Evolutionary conservation across 2,113 vertebrate species (phyloP), one percentile per base, ranked within the genome.

Genomic region (Neodon shergylaensis): DNA sequence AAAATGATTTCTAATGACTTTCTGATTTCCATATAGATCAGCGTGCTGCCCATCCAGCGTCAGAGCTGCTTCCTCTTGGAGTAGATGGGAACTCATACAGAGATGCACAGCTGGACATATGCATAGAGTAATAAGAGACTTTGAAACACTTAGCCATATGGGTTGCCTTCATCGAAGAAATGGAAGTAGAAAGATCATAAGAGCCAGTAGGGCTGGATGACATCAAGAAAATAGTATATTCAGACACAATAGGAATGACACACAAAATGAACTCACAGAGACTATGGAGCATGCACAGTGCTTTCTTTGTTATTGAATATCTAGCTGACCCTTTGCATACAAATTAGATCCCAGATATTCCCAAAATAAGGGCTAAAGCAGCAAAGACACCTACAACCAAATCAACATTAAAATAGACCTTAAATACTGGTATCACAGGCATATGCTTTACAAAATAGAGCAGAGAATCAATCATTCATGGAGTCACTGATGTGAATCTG

Each of bases 401-500:
- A 96, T 77, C 96, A 96, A 31, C 26, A 95, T 95, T 95, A 88
- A 88, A 92, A 96, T 77, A 97, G 96, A 11, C 16, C 96, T 95
- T 95, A 88, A 85, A 96, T 92, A 70, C 54, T 31, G 19, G 90
- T 94, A 95, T 97, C 96, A 91, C 11, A 66, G 94, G 52, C 93
- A n/a, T 91, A 79, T 61, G 61, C 96, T 73, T 31, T 95, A 76
- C 61, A 31, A 16, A 13, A 92, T 93, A 94, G 84, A 98, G n/a
- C 1, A 28, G 70, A 92, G 21, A 96, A 97, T 97, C 95, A 96
- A 97, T 97, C 95, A 68, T 91, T 98, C 97, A 98, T 36, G 28
- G 65, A 42, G 31, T n/a, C 19, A 16, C 70, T 93, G 90, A 97
- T 4, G 0, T 90, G 36, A 96, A 90, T 93, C 54, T 96, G 90